These are phyloP conservation scores for Spodoptera litura DNA, from an alignment of 1,140 invertebrate genomes.

Conservation along the genomic window DNA sequence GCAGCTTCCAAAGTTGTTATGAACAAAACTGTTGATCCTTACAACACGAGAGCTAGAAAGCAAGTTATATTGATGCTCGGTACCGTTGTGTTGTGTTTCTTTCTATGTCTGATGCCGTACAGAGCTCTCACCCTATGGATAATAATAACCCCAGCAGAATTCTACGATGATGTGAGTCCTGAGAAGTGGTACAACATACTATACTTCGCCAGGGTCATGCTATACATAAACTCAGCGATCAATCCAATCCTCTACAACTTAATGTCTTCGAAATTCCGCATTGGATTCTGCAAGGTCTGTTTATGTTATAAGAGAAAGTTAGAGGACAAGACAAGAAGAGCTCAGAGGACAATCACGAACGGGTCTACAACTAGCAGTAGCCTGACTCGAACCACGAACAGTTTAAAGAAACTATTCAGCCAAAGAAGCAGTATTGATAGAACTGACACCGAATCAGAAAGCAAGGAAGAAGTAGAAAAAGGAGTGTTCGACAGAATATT, in stretches of 20 bases:
- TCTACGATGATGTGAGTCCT: slow-evolving; percentile 87
- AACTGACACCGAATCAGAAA: slow-evolving; percentile 71
- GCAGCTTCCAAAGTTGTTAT: slow-evolving; percentile 87
- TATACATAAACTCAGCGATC: slow-evolving; percentile 94
- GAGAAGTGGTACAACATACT: slow-evolving; percentile 92
- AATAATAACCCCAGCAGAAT: slow-evolving; percentile 88
- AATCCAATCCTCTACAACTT: slow-evolving; percentile 94
- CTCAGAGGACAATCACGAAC: slow-evolving; percentile 80
- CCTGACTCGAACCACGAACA: slow-evolving; percentile 79
- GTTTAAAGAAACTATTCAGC: slow-evolving; percentile 80
- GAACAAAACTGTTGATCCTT: slow-evolving; percentile 88
- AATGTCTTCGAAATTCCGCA: slow-evolving; percentile 94
- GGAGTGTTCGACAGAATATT: slow-evolving; percentile 75
- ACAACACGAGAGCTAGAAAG: slow-evolving; percentile 88
- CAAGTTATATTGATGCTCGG: slow-evolving; percentile 94
- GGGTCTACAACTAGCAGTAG: slow-evolving; percentile 87
- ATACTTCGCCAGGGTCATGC: slow-evolving; percentile 94
- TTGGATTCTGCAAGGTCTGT: slow-evolving; percentile 90
- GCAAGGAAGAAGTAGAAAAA: slow-evolving; percentile 63
- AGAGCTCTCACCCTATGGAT: slow-evolving; percentile 94
- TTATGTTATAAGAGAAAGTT: slow-evolving; percentile 80
- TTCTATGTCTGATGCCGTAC: slow-evolving; percentile 94
- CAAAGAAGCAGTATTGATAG: slow-evolving; percentile 82
- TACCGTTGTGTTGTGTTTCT: slow-evolving; percentile 94
- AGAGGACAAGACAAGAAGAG: slow-evolving; percentile 70